Percentiles rank a stretch among this genome's conserved stretches.
Conservation (phyloP, 1,140 invertebrate genomes). For the Ceratitis capitata region DNA sequence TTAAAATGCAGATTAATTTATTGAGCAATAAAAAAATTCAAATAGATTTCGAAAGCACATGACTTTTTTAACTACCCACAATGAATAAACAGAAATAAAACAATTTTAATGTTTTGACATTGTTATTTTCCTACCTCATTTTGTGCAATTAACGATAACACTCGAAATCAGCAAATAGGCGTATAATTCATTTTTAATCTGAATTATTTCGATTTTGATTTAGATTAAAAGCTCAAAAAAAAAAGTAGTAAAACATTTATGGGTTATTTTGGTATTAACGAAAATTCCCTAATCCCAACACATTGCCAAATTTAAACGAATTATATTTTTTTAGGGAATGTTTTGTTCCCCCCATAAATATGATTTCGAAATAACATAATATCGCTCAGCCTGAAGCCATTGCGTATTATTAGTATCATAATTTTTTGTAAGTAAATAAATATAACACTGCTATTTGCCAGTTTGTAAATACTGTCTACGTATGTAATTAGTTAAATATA, state of each 20-base stretch:
- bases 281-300: neutral
- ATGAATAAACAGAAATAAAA: neutral
- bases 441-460: too few relatives aligned
- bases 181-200: constrained; percentile 39
- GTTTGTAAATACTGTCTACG: too few relatives aligned
- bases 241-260: neutral
- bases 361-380: too few relatives aligned
- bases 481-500: too few relatives aligned
- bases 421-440: too few relatives aligned
- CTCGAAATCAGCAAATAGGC: constrained; percentile 7
- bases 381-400: too few relatives aligned
- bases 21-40: neutral
- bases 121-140: neutral
- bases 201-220: constrained; percentile 26
- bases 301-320: too few relatives aligned
- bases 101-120: neutral
- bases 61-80: neutral
- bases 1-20: neutral
- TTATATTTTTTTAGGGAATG: too few relatives aligned
- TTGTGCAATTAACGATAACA: neutral
- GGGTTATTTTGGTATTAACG: neutral
- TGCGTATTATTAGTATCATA: too few relatives aligned
- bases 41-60: neutral
- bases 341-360: too few relatives aligned
- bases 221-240: neutral